Base-by-base conservation (phyloP, 2,888 invertebrate species). In the Cryptus viduatorius region DNA sequence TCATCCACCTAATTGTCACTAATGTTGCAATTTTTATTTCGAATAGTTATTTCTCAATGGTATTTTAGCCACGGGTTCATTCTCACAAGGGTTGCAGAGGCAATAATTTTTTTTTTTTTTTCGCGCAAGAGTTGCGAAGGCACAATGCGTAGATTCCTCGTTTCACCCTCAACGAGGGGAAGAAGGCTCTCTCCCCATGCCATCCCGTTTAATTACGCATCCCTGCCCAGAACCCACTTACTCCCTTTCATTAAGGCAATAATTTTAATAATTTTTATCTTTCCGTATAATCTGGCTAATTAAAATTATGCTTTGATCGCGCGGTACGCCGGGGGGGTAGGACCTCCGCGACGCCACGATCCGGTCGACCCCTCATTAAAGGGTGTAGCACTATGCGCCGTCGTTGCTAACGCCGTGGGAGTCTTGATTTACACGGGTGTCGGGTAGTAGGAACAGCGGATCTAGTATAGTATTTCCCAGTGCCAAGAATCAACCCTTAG, bases 191-290 rank as follows among this genome's bases (percentile, higher is more conserved):
- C 37, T 37, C 37, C 37, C 37, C 37, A 7, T 37, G 37, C 88
- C 89, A 87, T 85, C 89, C 89, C 92, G 92, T 93, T 93, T 93
- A 93, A 93, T 93, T 93, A 93, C 92, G 92, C 91, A 89, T 89
- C 91, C 91, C 87, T 73, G 90, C 89, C 89, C n/a, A 16, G 89
- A 85, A 89, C 89, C 87, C 88, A 88, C 89, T 88, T 84, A 89
- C 91, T 92, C 91, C 93, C 93, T 93, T 93, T 93, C 92, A 93
- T 93, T 93, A 93, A 92, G 92, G 93, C 92, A 93, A 94, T 94
- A 94, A 94, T 93, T 93, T 93, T 93, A 92, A 93, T 93, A 93
- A 93, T 93, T 94, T 93, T 93, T 93, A 94, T 94, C 93, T 93
- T 92, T 91, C 90, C 89, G 90, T 93, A 93, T 93, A 93, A 94